A percentile compares a stretch with the other conserved stretches of the same genome.
Conservation (phyloP, 2,113 vertebrate species). For the Lonchura striata region DNA sequence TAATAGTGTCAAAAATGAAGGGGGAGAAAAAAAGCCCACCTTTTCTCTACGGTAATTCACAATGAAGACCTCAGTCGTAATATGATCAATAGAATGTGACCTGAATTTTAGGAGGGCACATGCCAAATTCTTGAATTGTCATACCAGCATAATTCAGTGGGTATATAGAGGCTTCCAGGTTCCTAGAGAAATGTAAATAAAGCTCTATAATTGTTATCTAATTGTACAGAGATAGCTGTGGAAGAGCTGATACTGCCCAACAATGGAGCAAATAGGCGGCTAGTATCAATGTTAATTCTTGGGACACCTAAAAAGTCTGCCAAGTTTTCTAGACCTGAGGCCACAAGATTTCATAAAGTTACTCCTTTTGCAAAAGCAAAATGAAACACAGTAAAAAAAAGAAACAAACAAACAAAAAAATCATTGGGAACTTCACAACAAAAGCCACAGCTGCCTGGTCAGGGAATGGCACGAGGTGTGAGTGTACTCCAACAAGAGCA, state of each 20-base stretch:
- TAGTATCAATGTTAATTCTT: not conserved
- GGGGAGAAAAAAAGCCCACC: not conserved
- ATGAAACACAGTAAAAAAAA: not conserved
- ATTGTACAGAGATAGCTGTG: not conserved
- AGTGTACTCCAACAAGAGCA: not conserved
- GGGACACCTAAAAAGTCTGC: not conserved
- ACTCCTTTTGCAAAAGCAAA: not conserved
- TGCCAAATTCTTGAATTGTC: not conserved
- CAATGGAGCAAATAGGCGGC: not conserved
- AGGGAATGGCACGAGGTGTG: accelerated
- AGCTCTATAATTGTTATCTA: not conserved
- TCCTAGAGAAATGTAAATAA: not conserved
- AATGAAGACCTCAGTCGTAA: not conserved
- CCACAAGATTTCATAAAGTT: not conserved
- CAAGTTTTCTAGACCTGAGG: not conserved
- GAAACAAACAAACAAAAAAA: not conserved
- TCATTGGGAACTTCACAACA: not conserved
- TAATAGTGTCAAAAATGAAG: not conserved
- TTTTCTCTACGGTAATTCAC: not conserved
- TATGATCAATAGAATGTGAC: not conserved
- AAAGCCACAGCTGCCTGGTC: not conserved
- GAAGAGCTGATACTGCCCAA: not conserved
- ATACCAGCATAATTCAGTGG: not conserved
- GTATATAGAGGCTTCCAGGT: not conserved
- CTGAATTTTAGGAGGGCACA: not conserved